Base-by-base conservation (phyloP, 2,888 invertebrate species). In the Sceliomorpha sp. region DNA sequence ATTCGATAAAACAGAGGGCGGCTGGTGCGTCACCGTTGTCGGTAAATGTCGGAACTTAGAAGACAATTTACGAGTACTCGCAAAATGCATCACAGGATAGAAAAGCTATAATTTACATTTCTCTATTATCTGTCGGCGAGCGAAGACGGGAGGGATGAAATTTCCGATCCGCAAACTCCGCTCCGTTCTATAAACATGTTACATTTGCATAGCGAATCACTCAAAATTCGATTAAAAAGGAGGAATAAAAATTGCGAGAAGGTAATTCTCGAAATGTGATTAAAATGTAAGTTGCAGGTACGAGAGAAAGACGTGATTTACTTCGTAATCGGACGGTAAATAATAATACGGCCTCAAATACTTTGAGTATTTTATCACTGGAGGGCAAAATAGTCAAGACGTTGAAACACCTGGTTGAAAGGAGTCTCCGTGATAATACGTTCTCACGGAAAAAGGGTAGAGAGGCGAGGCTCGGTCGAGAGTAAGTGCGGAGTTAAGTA, bases 401-500 rank as follows among this genome's bases (percentile, higher is more conserved):
- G 55, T 45, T 50, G 44, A 37, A 68, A 68, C 45, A 62, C 39
- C 62, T 68, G 31, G 36, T 31, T 26, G 29, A 44, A 26, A 44
- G 31, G 14, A 36, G 14, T 14, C 13, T 14, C 7, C 29, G 15
- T 26, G 58, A 55, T 63, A 67, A 67, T 67, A 63, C 53, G 53
- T 48, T 63, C 40, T 36, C 58, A 26, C 48, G 24, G n/a, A n/a
- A 47, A 26, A 44, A 27, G 10, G 48, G 34, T 17, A 55, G 53
- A 48, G 12, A 36, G 42, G 45, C 27, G 39, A 26, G 55, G 42
- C 62, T 63, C 15, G 20, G 53, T 47, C 42, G 42, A 62, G 66
- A 55, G 31, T 59, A 64, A 51, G 51, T 37, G 32, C 42, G 45
- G 60, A n/a, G 55, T 64, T 68, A 64, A 72, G 60, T 68, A 68